Conservation (phyloP, 2,113 vertebrate genomes). For the Hydrolagus affinis region DNA sequence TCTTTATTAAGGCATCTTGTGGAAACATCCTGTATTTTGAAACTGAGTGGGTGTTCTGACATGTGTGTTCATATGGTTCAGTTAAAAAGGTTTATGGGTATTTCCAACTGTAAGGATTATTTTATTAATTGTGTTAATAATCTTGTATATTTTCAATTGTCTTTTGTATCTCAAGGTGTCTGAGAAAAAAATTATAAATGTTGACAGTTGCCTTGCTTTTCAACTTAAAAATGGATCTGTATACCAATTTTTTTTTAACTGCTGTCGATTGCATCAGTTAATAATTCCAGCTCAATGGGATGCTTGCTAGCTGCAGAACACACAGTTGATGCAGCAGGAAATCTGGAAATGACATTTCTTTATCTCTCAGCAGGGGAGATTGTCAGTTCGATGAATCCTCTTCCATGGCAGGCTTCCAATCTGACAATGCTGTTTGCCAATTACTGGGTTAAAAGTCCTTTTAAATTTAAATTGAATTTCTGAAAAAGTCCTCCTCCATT, state of each 20-base stretch:
- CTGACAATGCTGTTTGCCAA: background rate
- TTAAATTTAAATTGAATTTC: background rate
- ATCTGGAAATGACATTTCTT: constrained; percentile 8
- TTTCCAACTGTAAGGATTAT: too few relatives aligned
- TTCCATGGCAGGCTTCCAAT: background rate
- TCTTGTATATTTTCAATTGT: too few relatives aligned
- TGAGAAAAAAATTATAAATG: too few relatives aligned
- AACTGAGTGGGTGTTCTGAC: too few relatives aligned
- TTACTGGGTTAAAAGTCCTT: background rate
- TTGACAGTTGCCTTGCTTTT: background rate
- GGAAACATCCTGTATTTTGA: too few relatives aligned
- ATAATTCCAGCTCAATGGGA: background rate
- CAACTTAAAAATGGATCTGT: background rate
- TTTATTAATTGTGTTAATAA: too few relatives aligned
- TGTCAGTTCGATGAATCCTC: constrained; percentile 1
- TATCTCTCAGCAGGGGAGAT: background rate
- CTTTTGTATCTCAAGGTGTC: too few relatives aligned
- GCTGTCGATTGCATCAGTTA: background rate
- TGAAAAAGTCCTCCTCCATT: background rate
- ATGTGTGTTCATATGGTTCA: too few relatives aligned
- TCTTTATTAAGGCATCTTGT: too few relatives aligned
- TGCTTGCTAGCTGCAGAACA: background rate
- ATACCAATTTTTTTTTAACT: background rate
- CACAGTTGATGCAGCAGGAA: background rate
- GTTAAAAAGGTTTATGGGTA: too few relatives aligned